phyloP scores from a whole-genome alignment of 2,113 vertebrate species.

The Myotis davidii region DNA sequence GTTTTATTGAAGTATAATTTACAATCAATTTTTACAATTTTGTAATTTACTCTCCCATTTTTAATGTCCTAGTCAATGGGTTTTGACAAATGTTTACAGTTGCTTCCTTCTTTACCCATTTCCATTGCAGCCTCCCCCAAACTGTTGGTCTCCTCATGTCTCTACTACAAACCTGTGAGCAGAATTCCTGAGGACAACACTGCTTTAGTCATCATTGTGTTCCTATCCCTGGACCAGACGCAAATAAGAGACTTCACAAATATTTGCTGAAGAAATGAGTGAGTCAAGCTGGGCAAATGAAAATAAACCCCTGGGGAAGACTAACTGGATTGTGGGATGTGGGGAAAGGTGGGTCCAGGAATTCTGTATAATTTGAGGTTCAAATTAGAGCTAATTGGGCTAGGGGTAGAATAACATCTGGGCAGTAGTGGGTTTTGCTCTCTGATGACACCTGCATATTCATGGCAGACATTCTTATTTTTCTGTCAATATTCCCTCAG shows the following conservation, averaged over 20 bases:
- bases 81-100: background rate
- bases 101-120: background rate
- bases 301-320: background rate
- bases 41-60: background rate
- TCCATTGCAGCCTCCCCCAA: background rate
- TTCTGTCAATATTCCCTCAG: background rate
- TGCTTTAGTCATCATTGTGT: background rate
- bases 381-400: background rate
- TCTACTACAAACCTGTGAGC: background rate
- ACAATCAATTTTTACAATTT: background rate
- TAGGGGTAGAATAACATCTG: rapidly evolving
- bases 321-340: background rate
- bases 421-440: rapidly evolving
- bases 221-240: background rate
- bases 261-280: constrained; percentile 51
- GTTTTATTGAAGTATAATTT: background rate
- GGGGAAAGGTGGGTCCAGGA: background rate
- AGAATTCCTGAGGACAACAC: background rate
- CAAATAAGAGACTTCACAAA: background rate
- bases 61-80: background rate
- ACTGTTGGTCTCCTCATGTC: background rate
- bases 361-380: background rate
- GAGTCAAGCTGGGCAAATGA: background rate
- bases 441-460: rapidly evolving
- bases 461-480: background rate